Percentiles rank a stretch among this genome's conserved stretches.
These are phyloP conservation scores for Malacosoma neustria DNA, from an alignment of 2,888 invertebrate species.

Conservation along the genomic window DNA sequence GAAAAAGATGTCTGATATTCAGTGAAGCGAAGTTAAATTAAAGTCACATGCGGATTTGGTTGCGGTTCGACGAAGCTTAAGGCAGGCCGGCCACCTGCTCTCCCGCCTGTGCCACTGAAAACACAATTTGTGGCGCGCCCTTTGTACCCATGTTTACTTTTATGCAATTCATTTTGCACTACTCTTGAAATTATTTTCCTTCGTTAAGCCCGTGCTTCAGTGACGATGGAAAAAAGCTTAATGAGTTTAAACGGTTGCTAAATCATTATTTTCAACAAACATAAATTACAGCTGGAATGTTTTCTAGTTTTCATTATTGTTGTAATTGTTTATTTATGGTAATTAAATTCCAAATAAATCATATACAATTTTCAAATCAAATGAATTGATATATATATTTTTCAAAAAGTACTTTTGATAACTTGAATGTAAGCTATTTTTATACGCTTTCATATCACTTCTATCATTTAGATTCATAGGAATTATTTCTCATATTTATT, in stretches of 20 bases:
- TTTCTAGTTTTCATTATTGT: too few relatives aligned
- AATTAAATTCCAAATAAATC: too few relatives aligned
- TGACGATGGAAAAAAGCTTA: not conserved
- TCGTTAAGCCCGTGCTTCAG: not conserved
- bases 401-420: too few relatives aligned
- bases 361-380: too few relatives aligned
- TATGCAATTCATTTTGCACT: constrained; percentile 46
- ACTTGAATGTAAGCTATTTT: too few relatives aligned
- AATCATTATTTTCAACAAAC: too few relatives aligned
- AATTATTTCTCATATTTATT: too few relatives aligned
- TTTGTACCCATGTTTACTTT: constrained; percentile 56
- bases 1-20: constrained; percentile 48
- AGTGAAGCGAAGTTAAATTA: constrained; percentile 68
- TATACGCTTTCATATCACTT: too few relatives aligned
- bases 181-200: constrained; percentile 9
- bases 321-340: too few relatives aligned
- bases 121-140: constrained; percentile 60
- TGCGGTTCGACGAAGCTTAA: constrained; percentile 50
- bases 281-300: too few relatives aligned
- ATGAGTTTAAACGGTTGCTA: not conserved
- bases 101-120: constrained; percentile 40
- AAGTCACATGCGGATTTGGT: constrained; percentile 63
- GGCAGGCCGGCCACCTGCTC: constrained; percentile 54
- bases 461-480: too few relatives aligned
- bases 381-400: too few relatives aligned